Percentiles rank a stretch among this genome's conserved stretches.
Evolutionary conservation across 1,140 invertebrate genomes (phyloP).

Genomic region (Leptestheria dahalacensis): DNA sequence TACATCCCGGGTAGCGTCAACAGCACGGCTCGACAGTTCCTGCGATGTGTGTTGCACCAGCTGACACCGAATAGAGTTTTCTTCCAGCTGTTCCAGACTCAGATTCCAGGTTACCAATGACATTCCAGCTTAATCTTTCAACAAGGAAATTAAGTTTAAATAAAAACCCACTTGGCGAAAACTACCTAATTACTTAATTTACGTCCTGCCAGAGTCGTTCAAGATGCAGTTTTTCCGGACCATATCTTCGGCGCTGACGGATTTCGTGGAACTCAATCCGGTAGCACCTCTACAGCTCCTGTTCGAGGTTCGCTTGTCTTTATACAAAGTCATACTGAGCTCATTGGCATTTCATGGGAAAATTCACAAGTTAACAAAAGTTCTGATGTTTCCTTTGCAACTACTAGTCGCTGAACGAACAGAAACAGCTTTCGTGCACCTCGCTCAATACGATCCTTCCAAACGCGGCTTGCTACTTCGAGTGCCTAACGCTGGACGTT

Average conservation of each 20-base stretch:
- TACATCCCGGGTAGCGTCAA: conserved; percentile 74
- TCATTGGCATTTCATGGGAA: too few species aligned
- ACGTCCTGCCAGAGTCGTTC: conserved; percentile 37
- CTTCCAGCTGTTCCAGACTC: conserved; percentile 84
- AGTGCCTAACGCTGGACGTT: conserved; percentile 74
- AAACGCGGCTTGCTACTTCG: conserved; percentile 85
- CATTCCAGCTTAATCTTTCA: too few species aligned
- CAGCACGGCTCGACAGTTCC: conserved; percentile 90
- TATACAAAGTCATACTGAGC: neutral
- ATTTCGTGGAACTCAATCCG: conserved; percentile 92
- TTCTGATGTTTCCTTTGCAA: too few species aligned
- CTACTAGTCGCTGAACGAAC: conserved; percentile 61
- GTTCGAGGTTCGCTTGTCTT: conserved; percentile 48
- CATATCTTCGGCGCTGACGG: conserved; percentile 77
- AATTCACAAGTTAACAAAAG: too few species aligned
- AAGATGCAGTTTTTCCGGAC: conserved; percentile 78
- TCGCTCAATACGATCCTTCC: conserved; percentile 53
- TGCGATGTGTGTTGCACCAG: conserved; percentile 91
- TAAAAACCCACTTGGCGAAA: neutral
- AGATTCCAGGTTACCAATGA: conserved; percentile 63
- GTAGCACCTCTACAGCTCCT: conserved; percentile 81
- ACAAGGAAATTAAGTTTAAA: neutral
- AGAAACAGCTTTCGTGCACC: conserved; percentile 69
- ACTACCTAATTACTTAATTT: conserved; percentile 23
- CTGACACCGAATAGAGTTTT: conserved; percentile 91